Evolutionary conservation across 2,888 invertebrate species (phyloP).

Genomic region (Pandemis heparana): DNA sequence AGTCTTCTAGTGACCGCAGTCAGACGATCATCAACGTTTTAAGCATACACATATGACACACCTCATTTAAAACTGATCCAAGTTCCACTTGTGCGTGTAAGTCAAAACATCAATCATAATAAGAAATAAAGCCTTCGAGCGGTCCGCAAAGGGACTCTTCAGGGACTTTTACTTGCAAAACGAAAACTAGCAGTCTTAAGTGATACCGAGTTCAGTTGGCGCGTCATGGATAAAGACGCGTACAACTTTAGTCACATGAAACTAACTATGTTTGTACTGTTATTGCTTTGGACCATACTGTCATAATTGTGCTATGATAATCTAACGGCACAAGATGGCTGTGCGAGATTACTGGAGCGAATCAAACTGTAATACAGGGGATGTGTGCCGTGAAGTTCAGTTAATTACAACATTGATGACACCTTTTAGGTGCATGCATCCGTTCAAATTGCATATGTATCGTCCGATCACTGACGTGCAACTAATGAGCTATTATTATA

Average conservation of each 20-base stretch:
- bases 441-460: conserved; percentile 12
- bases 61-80: not conserved
- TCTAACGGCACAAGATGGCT: not conserved
- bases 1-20: not conserved
- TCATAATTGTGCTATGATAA: conserved; percentile 1
- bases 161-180: no score
- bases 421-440: conserved; percentile 40
- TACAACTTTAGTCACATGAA: no score
- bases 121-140: not conserved
- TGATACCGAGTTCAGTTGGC: no score
- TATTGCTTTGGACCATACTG: not conserved
- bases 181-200: not conserved
- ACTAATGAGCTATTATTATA: not conserved
- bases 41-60: not conserved
- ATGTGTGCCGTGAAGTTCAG: conserved; percentile 65
- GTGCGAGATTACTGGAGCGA: conserved; percentile 38
- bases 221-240: no score
- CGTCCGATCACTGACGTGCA: not conserved
- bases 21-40: not conserved
- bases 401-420: conserved; percentile 58
- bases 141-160: not conserved
- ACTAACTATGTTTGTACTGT: not conserved
- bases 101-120: no score
- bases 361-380: conserved; percentile 65
- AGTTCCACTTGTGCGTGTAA: not conserved